Conservation (phyloP, 2,113 vertebrate species). For the Podarcis muralis region DNA sequence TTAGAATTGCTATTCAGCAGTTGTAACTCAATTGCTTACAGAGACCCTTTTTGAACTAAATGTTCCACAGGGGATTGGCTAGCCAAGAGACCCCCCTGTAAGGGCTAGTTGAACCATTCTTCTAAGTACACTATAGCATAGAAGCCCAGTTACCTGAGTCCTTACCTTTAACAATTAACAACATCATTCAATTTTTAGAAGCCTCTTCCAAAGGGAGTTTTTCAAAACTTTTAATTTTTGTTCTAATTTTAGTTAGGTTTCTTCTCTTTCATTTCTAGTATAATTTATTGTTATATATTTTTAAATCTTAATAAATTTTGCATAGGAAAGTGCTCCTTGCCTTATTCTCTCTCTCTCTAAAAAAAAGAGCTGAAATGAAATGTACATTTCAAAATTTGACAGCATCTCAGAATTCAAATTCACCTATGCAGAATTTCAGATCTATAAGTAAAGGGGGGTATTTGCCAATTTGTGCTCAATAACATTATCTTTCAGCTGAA, state of each 20-base stretch:
- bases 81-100: not conserved
- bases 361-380: not conserved
- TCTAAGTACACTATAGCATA: not conserved
- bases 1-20: not conserved
- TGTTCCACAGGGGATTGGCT: not conserved
- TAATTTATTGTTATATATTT: not conserved
- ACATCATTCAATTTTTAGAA: not conserved
- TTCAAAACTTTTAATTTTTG: not conserved
- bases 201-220: not conserved
- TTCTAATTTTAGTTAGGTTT: not conserved
- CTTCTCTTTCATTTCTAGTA: not conserved
- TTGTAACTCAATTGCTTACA: not conserved
- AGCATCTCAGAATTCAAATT: not conserved
- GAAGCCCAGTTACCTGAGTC: not conserved
- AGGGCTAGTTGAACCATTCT: not conserved
- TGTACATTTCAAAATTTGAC: not conserved
- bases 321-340: not conserved
- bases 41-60: not conserved
- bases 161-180: not conserved
- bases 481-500: accelerated
- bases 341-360: not conserved
- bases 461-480: not conserved
- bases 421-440: not conserved
- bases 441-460: not conserved
- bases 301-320: not conserved